These are phyloP conservation scores for Mechanitis messenoides DNA, from an alignment of 2,888 invertebrate species.

Conservation along the genomic window DNA sequence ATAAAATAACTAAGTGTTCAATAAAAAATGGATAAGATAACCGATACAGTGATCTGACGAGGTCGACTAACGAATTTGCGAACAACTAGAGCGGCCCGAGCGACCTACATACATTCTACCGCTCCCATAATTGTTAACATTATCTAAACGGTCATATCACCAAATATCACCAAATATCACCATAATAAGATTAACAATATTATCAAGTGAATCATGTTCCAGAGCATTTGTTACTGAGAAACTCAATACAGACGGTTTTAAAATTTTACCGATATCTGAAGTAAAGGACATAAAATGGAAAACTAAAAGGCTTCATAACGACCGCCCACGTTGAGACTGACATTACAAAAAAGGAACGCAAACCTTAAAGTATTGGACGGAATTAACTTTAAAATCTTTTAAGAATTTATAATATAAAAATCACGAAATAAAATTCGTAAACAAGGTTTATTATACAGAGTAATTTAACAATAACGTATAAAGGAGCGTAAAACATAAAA, in stretches of 20 bases:
- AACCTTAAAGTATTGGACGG: background rate
- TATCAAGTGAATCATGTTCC: too few species aligned
- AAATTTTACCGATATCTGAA: background rate
- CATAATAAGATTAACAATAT: too few species aligned
- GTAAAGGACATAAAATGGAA: conserved; percentile 3
- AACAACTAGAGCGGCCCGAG: conserved; percentile 70
- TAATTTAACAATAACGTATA: background rate
- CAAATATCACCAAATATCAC: too few species aligned
- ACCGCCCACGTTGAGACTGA: conserved; percentile 9
- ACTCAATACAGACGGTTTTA: background rate
- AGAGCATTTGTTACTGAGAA: too few species aligned
- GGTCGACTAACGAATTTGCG: conserved; percentile 71
- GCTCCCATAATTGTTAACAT: conserved; percentile 68
- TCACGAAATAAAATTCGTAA: too few species aligned
- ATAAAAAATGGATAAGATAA: conserved; percentile 56
- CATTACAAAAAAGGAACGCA: conserved; percentile 10
- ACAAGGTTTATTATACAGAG: too few species aligned
- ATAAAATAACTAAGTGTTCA: background rate
- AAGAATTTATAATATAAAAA: too few species aligned
- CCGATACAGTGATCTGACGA: conserved; percentile 58
- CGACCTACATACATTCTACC: conserved; percentile 69
- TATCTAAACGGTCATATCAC: conserved; percentile 30
- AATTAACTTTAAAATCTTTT: too few species aligned
- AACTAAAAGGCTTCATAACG: conserved; percentile 3
- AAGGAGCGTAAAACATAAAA: background rate